Evolutionary conservation across 2,888 invertebrate genomes (phyloP).

Genomic region (Fissipunctia ypsillon): DNA sequence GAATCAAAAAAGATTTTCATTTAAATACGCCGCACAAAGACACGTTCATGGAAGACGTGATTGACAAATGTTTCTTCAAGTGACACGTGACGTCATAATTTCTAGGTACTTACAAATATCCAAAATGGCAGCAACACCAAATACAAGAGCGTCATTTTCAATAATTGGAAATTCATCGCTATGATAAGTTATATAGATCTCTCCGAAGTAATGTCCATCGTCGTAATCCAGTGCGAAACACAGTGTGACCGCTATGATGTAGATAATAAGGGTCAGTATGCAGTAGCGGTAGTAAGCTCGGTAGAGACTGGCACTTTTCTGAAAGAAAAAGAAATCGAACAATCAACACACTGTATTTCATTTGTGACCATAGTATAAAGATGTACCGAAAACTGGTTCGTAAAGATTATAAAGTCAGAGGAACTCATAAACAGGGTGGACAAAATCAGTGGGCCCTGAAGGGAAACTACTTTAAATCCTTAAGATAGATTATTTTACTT

Average conservation of each 20-base stretch:
- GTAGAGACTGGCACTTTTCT: constrained; percentile 38
- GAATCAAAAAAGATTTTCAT: neutral
- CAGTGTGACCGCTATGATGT: neutral
- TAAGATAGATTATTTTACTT: too few relatives aligned
- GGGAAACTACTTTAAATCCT: too few relatives aligned
- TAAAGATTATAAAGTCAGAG: too few relatives aligned
- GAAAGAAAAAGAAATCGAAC: constrained; percentile 12
- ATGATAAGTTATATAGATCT: constrained; percentile 21
- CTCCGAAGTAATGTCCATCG: neutral
- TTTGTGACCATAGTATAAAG: neutral
- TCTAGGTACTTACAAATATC: constrained; percentile 36
- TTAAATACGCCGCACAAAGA: neutral
- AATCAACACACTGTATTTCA: neutral
- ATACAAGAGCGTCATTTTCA: neutral
- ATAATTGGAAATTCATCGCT: too few relatives aligned
- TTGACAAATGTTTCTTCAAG: neutral
- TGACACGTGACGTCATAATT: neutral
- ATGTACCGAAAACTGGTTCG: too few relatives aligned
- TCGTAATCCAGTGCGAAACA: neutral
- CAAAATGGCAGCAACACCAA: neutral
- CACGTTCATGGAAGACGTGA: neutral
- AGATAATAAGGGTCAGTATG: constrained; percentile 15
- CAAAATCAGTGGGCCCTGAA: too few relatives aligned
- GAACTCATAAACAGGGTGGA: too few relatives aligned
- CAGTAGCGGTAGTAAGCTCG: constrained; percentile 33